These are phyloP conservation scores for Oncorhynchus mykiss DNA, from an alignment of 2,113 vertebrate species.

Conservation along the genomic window DNA sequence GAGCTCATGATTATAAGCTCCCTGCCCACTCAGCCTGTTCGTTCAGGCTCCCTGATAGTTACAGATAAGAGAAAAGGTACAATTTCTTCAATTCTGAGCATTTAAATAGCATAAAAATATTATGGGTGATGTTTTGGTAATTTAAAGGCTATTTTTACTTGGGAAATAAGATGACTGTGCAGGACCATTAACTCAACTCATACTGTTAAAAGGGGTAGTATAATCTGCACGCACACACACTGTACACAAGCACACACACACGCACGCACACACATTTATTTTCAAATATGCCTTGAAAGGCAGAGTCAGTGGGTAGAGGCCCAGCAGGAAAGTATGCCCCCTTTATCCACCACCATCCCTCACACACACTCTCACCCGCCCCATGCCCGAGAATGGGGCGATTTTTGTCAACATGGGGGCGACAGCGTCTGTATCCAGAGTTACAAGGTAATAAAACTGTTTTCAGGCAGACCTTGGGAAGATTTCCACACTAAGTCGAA, in stretches of 20 bases:
- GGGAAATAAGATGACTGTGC: no score
- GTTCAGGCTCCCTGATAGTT: no score
- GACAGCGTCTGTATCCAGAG: slow-evolving; percentile 61
- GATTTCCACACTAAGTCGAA: slow-evolving; percentile 55
- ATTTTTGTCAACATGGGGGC: slow-evolving; percentile 58
- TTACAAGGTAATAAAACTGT: slow-evolving; percentile 70
- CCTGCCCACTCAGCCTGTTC: no score
- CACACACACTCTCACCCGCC: slow-evolving; percentile 11
- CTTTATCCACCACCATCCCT: slow-evolving; percentile 19
- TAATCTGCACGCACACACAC: slow-evolving; percentile 1
- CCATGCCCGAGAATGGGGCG: slow-evolving; percentile 28
- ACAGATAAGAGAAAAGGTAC: no score
- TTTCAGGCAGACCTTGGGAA: slow-evolving; percentile 59
- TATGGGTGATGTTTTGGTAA: no score
- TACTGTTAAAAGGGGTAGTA: no score
- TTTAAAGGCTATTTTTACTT: no score
- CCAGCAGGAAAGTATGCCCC: slow-evolving; percentile 8
- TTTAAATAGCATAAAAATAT: no score
- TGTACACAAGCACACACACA: background rate
- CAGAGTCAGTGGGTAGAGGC: background rate
- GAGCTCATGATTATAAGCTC: no score
- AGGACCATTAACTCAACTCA: no score
- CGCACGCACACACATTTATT: background rate
- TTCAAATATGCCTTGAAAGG: background rate
- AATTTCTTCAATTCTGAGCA: no score